Percentiles rank a stretch among this genome's conserved stretches.
Conservation (phyloP, 2,113 vertebrate genomes). For the Garra rufa region DNA sequence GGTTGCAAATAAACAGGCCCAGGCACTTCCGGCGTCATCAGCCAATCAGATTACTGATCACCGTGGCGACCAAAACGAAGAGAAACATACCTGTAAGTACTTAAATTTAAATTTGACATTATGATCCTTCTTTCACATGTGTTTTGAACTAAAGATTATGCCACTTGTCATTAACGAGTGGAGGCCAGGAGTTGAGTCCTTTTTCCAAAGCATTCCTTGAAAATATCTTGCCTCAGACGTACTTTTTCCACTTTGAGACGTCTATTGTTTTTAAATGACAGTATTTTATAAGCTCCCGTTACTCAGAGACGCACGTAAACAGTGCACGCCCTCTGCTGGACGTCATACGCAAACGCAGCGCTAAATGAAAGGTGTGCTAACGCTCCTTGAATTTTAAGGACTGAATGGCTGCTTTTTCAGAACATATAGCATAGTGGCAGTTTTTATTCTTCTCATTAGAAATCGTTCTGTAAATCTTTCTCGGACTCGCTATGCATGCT, state of each 20-base stretch:
- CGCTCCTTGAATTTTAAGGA: no score
- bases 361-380: neutral
- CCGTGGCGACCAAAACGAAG: conserved; percentile 9
- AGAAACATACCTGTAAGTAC: neutral
- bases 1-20: neutral
- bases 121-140: neutral
- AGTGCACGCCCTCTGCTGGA: conserved; percentile 9
- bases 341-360: neutral
- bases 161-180: neutral
- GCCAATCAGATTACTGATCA: conserved; percentile 23
- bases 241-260: neutral
- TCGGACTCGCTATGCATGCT: neutral
- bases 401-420: neutral
- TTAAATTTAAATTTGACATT: neutral
- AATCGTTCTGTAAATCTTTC: neutral
- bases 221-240: neutral
- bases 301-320: neutral
- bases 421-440: neutral
- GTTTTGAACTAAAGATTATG: neutral
- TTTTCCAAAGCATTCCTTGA: neutral
- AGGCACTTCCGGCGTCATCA: neutral
- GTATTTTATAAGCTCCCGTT: neutral
- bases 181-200: neutral
- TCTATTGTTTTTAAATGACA: neutral
- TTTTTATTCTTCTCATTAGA: neutral